Conservation (phyloP, 2,113 vertebrate species). For the Sialia sialis region DNA sequence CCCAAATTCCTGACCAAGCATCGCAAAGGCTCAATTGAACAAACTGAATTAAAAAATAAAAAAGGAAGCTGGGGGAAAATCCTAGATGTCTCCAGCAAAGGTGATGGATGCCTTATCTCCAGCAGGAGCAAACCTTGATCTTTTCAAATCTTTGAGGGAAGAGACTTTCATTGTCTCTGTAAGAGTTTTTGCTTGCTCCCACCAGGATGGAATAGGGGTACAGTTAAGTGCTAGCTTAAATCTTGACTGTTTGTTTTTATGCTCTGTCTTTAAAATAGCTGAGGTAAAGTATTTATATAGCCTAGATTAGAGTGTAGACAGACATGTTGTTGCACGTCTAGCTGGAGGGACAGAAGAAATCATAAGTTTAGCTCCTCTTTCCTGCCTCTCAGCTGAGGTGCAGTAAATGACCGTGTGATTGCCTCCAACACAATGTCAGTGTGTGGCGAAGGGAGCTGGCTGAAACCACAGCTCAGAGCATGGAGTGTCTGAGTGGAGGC, state of each 20-base stretch:
- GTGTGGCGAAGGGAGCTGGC: background rate
- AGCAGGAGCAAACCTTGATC: background rate
- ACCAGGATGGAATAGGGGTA: background rate
- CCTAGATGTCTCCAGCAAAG: background rate
- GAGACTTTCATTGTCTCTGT: background rate
- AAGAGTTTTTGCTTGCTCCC: background rate
- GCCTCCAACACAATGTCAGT: background rate
- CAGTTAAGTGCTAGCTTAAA: background rate
- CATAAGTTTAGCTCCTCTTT: slow-evolving; percentile 18
- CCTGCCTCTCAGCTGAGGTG: slow-evolving; percentile 9
- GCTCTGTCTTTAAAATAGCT: slow-evolving; percentile 25
- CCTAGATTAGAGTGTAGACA: slow-evolving; percentile 34
- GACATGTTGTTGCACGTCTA: slow-evolving; percentile 32
- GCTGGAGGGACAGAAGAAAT: slow-evolving; percentile 53
- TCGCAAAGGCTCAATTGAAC: background rate
- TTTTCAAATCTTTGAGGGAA: background rate
- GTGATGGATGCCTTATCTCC: background rate
- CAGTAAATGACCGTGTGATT: background rate
- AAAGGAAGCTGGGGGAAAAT: background rate
- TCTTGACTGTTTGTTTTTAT: slow-evolving; percentile 7
- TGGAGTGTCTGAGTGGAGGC: background rate
- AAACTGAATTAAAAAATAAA: background rate
- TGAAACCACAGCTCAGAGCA: background rate
- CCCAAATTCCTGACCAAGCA: background rate
- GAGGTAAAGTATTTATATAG: slow-evolving; percentile 15